Percentiles rank a stretch among this genome's conserved stretches.
Conservation (phyloP, 2,113 vertebrate genomes). For the Paralichthys olivaceus region DNA sequence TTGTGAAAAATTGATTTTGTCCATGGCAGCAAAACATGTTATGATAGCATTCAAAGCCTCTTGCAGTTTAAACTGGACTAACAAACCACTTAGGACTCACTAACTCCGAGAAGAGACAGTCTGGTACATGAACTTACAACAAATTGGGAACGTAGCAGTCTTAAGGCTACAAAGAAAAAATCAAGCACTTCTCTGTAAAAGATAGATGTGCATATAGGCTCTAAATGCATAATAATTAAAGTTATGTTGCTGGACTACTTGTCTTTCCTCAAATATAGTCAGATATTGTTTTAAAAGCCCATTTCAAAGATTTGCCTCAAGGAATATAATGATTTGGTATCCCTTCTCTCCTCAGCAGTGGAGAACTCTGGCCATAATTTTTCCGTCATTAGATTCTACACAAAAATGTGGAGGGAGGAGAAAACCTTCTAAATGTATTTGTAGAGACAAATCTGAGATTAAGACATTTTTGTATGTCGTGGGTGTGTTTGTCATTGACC, state of each 20-base stretch:
- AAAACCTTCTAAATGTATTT: neutral
- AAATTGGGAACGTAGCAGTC: no score
- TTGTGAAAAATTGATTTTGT: neutral
- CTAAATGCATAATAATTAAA: no score
- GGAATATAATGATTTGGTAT: neutral
- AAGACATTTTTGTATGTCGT: no score
- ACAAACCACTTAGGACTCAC: neutral
- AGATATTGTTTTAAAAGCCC: neutral
- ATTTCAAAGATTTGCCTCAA: neutral
- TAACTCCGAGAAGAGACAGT: no score
- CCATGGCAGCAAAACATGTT: neutral
- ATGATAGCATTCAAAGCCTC: neutral
- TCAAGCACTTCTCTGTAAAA: no score
- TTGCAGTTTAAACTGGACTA: neutral
- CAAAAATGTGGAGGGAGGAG: neutral
- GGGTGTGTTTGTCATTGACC: no score
- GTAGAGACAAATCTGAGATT: no score
- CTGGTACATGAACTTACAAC: no score
- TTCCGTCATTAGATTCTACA: neutral
- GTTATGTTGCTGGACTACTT: neutral
- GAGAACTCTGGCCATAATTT: no score
- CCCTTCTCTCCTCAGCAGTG: neutral
- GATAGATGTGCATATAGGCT: no score
- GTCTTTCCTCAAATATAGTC: neutral
- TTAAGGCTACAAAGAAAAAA: no score